Percentiles rank a stretch among this genome's conserved stretches.
phyloP scores from a whole-genome alignment of 2,113 vertebrate genomes.

The Lepus timidus region DNA sequence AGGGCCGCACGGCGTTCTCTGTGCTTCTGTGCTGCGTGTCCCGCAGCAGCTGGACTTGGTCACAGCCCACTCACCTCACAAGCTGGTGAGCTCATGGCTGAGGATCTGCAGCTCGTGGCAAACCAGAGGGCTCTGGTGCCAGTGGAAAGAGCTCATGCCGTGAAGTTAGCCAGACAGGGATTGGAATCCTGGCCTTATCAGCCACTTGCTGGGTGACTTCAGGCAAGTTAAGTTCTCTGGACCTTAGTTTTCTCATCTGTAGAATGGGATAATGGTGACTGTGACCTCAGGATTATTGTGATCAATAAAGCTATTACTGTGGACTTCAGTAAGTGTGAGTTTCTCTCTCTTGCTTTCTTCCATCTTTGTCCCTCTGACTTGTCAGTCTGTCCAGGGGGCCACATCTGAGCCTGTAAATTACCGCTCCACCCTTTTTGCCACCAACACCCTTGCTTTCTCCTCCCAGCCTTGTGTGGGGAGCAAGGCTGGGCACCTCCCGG shows the following conservation, averaged over 20 bases:
- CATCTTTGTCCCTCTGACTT: not conserved
- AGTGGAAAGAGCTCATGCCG: not conserved
- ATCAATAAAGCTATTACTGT: not conserved
- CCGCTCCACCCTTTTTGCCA: not conserved
- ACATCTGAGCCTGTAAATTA: not conserved
- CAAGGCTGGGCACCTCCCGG: not conserved
- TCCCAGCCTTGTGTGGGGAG: not conserved
- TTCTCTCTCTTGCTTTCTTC: not conserved
- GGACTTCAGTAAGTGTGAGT: not conserved
- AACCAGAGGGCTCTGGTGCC: not conserved
- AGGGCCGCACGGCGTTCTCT: not conserved
- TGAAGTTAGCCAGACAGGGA: not conserved
- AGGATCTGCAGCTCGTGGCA: not conserved
- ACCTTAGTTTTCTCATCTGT: not conserved
- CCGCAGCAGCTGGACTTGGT: not conserved
- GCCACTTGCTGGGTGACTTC: not conserved
- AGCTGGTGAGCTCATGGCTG: not conserved
- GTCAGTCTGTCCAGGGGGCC: not conserved
- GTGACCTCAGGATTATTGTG: not conserved
- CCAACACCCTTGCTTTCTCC: not conserved
- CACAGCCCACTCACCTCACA: not conserved
- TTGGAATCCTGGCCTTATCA: not conserved
- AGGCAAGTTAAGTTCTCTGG: not conserved
- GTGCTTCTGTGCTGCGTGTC: not conserved
- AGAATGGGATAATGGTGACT: not conserved